phyloP scores from a whole-genome alignment of 92 coral and sea anemone species.

The Diadumene lineata region DNA sequence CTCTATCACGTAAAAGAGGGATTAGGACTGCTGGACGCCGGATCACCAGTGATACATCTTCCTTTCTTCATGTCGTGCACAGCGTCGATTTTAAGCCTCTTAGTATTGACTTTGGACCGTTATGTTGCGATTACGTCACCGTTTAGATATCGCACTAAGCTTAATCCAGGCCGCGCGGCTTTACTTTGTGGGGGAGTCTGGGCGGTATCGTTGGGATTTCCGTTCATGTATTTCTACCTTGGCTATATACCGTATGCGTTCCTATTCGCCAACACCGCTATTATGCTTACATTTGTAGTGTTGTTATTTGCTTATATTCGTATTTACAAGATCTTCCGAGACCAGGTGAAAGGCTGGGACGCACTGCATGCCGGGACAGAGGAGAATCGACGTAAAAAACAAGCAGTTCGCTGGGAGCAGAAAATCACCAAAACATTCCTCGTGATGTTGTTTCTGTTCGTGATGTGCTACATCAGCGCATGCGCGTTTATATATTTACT shows the following conservation, averaged over 20 bases:
- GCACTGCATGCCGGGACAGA: conserved; percentile 65
- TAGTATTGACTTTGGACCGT: conserved; percentile 84
- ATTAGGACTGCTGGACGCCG: conserved; percentile 55
- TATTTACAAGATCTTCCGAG: conserved; percentile 73
- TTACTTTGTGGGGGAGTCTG: conserved; percentile 66
- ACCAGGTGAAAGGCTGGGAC: conserved; percentile 79
- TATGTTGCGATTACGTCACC: conserved; percentile 89
- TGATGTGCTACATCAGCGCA: conserved; percentile 78
- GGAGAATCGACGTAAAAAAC: conserved; percentile 64
- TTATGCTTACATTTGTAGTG: conserved; percentile 70
- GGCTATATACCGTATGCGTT: conserved; percentile 84
- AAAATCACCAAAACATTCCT: conserved; percentile 89
- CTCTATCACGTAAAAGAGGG: conserved; percentile 79
- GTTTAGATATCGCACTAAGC: conserved; percentile 50
- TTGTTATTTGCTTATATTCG: conserved; percentile 73
- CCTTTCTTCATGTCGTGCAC: conserved; percentile 94
- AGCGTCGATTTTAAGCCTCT: conserved; percentile 87
- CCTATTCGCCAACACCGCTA: conserved; percentile 87
- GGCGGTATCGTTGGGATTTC: conserved; percentile 73
- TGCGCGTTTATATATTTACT: conserved; percentile 76
- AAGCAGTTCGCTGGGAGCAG: conserved; percentile 66
- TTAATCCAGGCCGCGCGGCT: conserved; percentile 65
- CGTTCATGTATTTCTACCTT: conserved; percentile 79
- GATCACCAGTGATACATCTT: conserved; percentile 78
- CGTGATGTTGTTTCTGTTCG: conserved; percentile 69